Evolutionary conservation across 2,113 vertebrate genomes (phyloP).

Genomic region (Nothobranchius kuhntae): DNA sequence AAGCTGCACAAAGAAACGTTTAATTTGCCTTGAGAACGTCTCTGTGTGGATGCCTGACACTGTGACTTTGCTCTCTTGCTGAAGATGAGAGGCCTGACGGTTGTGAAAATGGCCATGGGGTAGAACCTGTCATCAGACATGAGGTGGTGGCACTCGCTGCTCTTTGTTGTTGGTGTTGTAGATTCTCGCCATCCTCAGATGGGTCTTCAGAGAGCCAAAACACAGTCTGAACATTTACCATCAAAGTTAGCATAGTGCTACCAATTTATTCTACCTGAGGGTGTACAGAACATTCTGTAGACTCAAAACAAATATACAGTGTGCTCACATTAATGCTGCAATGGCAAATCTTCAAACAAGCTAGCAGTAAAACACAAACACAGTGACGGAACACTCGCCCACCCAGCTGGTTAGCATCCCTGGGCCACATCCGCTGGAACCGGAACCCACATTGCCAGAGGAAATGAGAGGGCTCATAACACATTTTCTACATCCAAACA

Average conservation of each 20-base stretch:
- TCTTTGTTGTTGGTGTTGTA: slow-evolving; percentile 12
- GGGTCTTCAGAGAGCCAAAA: slow-evolving; percentile 24
- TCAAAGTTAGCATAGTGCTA: slow-evolving; percentile 12
- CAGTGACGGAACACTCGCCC: too few relatives aligned
- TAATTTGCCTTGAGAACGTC: slow-evolving; percentile 16
- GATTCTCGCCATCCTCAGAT: slow-evolving; percentile 19
- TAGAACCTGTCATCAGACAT: slow-evolving; percentile 48
- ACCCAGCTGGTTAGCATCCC: too few relatives aligned
- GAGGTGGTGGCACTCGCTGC: slow-evolving; percentile 46
- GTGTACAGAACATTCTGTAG: not conserved
- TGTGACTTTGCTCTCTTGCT: slow-evolving; percentile 40
- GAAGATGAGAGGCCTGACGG: slow-evolving; percentile 56
- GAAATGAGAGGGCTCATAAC: too few relatives aligned
- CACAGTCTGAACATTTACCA: slow-evolving; percentile 33
- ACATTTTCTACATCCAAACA: too few relatives aligned
- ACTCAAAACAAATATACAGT: not conserved
- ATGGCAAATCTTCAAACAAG: too few relatives aligned
- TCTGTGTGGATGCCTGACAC: slow-evolving; percentile 37
- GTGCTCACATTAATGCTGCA: too few relatives aligned
- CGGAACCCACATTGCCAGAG: too few relatives aligned
- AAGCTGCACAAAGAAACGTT: slow-evolving; percentile 25
- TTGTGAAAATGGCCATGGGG: slow-evolving; percentile 49
- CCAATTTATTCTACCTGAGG: slow-evolving; percentile 18
- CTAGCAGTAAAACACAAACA: too few relatives aligned
- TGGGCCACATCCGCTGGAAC: too few relatives aligned